A percentile compares a stretch with the other conserved stretches of the same genome.
Conservation (phyloP, 2,797 vertebrate genomes). For the Schizothorax lantsangensis region DNA sequence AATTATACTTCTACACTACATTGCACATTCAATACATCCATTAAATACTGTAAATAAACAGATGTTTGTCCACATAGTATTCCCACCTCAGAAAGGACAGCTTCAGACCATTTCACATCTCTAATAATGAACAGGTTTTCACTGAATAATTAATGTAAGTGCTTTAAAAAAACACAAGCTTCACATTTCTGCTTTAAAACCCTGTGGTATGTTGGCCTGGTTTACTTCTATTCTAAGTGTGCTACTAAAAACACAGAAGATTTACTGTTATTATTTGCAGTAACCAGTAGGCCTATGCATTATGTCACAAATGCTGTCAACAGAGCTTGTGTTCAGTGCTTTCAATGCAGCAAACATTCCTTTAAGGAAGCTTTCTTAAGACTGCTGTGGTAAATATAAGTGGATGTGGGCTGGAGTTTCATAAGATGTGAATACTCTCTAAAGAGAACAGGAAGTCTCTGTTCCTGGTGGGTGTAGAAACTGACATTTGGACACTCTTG, state of each 20-base stretch:
- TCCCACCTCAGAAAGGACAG: not conserved
- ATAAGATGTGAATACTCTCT: constrained; percentile 16
- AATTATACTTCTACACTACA: not conserved
- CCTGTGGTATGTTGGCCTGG: not conserved
- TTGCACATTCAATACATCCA: not conserved
- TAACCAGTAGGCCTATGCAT: not conserved
- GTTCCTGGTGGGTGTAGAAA: constrained; percentile 9
- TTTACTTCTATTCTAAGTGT: not conserved
- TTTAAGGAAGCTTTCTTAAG: constrained; percentile 1
- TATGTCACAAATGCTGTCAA: not conserved
- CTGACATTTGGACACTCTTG: constrained; percentile 21
- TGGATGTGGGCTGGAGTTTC: constrained; percentile 26
- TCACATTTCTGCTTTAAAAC: constrained; percentile 3
- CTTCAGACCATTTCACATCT: not conserved
- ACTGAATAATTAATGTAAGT: constrained; percentile 3
- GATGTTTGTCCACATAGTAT: not conserved
- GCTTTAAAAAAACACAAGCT: not conserved
- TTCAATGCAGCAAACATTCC: not conserved
- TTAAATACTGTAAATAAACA: not conserved
- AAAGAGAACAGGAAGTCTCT: constrained; percentile 6
- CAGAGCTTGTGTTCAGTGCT: not conserved
- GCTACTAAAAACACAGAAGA: not conserved
- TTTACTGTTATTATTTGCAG: not conserved
- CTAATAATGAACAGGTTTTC: constrained; percentile 6
- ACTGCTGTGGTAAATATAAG: constrained; percentile 25